phyloP scores from a whole-genome alignment of 1,140 invertebrate species.

The Eupeodes corollae region DNA sequence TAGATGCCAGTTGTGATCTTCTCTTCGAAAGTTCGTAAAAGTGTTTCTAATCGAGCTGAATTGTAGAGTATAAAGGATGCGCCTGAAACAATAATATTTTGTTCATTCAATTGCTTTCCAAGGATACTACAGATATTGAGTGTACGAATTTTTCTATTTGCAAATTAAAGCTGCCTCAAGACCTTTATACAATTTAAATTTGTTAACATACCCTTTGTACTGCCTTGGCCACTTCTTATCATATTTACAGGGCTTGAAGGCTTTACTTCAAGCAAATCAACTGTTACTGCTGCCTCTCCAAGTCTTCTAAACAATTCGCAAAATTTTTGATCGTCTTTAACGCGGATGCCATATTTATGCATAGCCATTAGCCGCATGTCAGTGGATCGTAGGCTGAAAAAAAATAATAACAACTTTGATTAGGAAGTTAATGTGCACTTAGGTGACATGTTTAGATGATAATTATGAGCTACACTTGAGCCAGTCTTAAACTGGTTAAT shows the following conservation, averaged over 20 bases:
- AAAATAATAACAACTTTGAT: not conserved
- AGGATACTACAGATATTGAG: no score
- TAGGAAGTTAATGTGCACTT: no score
- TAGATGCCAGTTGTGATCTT: constrained; percentile 42
- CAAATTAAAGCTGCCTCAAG: not conserved
- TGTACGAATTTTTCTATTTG: not conserved
- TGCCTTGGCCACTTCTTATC: constrained; percentile 28
- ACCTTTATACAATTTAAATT: not conserved
- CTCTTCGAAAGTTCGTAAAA: constrained; percentile 47
- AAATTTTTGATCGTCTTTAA: constrained; percentile 36
- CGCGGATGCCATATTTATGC: constrained; percentile 47
- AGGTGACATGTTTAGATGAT: no score
- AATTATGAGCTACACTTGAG: no score
- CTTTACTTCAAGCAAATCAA: constrained; percentile 54
- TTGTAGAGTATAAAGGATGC: constrained; percentile 64
- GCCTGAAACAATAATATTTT: constrained; percentile 37
- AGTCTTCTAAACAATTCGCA: constrained; percentile 40
- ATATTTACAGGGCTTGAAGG: constrained; percentile 22
- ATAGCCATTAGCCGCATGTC: constrained; percentile 49
- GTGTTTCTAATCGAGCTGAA: constrained; percentile 49
- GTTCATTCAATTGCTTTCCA: no score
- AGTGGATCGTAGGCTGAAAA: constrained; percentile 39
- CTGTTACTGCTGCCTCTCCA: constrained; percentile 47
- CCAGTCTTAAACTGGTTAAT: no score
- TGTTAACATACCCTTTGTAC: constrained; percentile 28